Evolutionary conservation across 2,113 vertebrate genomes (phyloP), one percentile per base, ranked within the genome.

Genomic region (Pelusios castaneus): DNA sequence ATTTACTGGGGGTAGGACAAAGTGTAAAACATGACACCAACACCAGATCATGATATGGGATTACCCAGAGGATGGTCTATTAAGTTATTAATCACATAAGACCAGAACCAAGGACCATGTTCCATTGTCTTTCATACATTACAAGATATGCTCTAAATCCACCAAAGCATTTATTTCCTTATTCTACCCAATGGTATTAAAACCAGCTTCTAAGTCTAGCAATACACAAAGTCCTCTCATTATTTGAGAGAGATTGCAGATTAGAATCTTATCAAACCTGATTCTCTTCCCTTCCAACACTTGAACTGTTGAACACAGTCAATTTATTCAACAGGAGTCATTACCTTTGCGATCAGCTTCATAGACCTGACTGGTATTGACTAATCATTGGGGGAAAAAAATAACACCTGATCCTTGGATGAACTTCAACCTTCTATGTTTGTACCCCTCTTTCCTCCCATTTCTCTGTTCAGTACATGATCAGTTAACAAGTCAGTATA

Each of bases 401-500:
- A n/a, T n/a, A n/a, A 22, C 34, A 9, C 22, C 6, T 85, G 8
- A 10, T 63, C 73, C 77, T 52, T 73, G 79, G 52, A 77, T 94
- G 79, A 89, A 86, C 11, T 51, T 29, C 38, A 88, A 60, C 78
- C 49, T 49, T 88, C 81, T 27, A 7, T 75, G 29, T 10, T 49
- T n/a, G 86, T 95, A 80, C 80, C 91, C 41, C 41, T 90, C 54
- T 89, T 38, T 76, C 82, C 47, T 82, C 38, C 24, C 51, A 45
- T 41, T 91, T 92, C 88, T 85, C 25, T 94, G 29, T 73, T 58
- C 91, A 81, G 43, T 29, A 63, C 16, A 31, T 25, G 51, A 31
- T 43, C n/a, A 83, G 88, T 92, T 88, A 95, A 80, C 85, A 93
- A 95, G 82, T 86, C 22, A 77, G 94, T 88, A 88, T 43, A 93